Evolutionary conservation across 2,797 vertebrate genomes (phyloP).

Genomic region (Cygnus olor): DNA sequence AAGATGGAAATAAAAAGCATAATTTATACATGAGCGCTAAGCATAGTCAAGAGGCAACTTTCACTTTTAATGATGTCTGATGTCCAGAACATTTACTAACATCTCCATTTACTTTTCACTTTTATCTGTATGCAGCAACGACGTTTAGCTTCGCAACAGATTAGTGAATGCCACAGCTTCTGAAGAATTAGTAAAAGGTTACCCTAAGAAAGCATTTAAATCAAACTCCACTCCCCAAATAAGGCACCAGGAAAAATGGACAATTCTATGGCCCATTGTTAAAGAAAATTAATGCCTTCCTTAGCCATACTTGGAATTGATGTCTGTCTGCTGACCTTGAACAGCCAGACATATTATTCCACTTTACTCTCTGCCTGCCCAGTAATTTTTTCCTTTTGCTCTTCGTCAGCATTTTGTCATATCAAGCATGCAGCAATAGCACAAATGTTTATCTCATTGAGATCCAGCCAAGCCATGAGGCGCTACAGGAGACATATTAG

Average conservation of each 20-base stretch:
- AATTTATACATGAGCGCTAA: neutral
- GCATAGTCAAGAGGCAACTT: neutral
- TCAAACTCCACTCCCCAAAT: neutral
- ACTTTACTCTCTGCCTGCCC: neutral
- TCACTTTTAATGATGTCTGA: neutral
- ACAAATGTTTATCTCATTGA: neutral
- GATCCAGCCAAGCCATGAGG: neutral
- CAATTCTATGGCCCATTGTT: neutral
- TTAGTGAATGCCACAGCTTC: neutral
- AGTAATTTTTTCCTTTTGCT: neutral
- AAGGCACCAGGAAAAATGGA: neutral
- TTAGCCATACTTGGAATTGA: neutral
- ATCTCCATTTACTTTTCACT: neutral
- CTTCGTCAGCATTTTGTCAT: neutral
- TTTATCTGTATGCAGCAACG: neutral
- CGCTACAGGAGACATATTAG: neutral
- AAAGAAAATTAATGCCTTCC: neutral
- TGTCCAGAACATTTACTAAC: neutral
- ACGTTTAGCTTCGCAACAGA: neutral
- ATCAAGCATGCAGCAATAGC: neutral
- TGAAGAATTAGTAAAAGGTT: neutral
- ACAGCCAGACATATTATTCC: neutral
- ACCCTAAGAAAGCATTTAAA: neutral
- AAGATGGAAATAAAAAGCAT: neutral
- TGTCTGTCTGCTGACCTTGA: conserved; percentile 13